These are phyloP conservation scores for Cnemophilus loriae DNA, from an alignment of 2,113 vertebrate species.

Conservation along the genomic window DNA sequence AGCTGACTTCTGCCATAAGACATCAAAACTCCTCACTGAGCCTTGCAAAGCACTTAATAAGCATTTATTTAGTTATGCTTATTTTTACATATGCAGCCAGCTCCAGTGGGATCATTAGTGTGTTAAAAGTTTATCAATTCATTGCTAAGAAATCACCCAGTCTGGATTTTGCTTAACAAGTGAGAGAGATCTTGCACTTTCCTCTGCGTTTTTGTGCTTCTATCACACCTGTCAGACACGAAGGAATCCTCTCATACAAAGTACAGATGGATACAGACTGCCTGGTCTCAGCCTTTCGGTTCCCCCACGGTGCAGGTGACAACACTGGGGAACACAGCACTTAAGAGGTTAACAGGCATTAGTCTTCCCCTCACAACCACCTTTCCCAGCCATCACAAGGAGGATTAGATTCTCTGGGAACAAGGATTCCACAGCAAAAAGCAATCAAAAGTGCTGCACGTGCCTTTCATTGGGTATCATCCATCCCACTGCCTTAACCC, in stretches of 20 bases:
- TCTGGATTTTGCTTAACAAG: background rate
- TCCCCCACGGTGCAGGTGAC: background rate
- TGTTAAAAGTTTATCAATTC: background rate
- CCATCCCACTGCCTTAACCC: background rate
- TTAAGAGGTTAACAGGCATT: background rate
- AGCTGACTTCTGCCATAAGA: background rate
- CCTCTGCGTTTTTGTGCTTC: background rate
- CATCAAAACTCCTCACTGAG: background rate
- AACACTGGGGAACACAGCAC: background rate
- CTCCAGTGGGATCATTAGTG: background rate
- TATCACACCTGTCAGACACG: fast-evolving
- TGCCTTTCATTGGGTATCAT: background rate
- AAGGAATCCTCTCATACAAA: background rate
- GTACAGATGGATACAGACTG: fast-evolving
- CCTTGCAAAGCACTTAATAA: background rate
- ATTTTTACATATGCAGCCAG: background rate
- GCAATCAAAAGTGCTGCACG: background rate
- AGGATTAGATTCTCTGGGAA: background rate
- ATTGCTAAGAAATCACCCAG: background rate
- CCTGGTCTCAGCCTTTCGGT: background rate
- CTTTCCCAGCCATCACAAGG: background rate
- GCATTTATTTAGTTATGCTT: background rate
- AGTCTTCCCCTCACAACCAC: background rate
- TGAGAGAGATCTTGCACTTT: background rate
- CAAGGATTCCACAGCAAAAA: background rate